Evolutionary conservation across 2,113 vertebrate genomes (phyloP).

Genomic region (Stictonetta naevosa): DNA sequence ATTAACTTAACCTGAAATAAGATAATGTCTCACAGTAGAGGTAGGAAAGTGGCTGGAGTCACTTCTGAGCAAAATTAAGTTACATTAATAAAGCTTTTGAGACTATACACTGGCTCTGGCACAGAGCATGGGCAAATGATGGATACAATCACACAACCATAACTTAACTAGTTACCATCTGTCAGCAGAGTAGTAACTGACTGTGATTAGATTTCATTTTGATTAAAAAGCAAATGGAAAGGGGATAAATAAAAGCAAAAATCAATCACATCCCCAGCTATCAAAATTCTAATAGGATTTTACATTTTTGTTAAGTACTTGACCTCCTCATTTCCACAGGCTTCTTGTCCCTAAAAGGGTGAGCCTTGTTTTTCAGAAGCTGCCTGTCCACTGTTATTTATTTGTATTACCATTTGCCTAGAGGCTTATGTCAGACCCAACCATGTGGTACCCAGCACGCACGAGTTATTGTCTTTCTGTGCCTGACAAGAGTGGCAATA

Average conservation of each 20-base stretch:
- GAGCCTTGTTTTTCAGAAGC: neutral
- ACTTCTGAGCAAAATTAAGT: slow-evolving; percentile 35
- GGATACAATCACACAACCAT: neutral
- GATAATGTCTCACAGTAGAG: neutral
- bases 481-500: neutral
- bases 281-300: neutral
- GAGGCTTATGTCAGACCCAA: neutral
- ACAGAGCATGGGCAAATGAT: neutral
- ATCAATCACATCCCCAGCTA: neutral
- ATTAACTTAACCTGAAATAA: slow-evolving; percentile 27
- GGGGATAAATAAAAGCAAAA: slow-evolving; percentile 2
- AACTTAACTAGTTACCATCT: slow-evolving; percentile 34
- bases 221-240: slow-evolving; percentile 39
- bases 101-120: neutral
- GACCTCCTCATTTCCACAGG: neutral
- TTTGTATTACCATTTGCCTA: neutral
- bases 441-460: neutral
- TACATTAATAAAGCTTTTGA: slow-evolving; percentile 35
- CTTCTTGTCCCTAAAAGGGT: neutral
- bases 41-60: neutral
- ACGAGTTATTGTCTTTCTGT: neutral
- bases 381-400: neutral
- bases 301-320: neutral
- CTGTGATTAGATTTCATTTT: slow-evolving; percentile 37
- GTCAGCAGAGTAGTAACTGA: neutral